Conservation (phyloP, 1,140 invertebrate genomes). For the Hyles euphorbiae region DNA sequence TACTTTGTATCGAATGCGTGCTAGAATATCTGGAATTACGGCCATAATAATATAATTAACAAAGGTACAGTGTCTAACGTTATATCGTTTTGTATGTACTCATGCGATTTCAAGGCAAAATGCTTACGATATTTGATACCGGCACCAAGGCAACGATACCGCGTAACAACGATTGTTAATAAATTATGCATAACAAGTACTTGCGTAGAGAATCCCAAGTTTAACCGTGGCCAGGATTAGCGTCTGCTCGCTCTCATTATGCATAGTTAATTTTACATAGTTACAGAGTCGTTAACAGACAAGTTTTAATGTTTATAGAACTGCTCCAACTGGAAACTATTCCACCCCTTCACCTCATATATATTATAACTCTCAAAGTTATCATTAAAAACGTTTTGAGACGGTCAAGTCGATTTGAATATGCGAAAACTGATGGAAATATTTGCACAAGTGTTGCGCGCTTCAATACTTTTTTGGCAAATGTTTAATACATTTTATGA, state of each 20-base stretch:
- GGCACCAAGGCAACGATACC: constrained; percentile 23
- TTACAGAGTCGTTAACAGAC: constrained; percentile 32
- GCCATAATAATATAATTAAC: too few species aligned
- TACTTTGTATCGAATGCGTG: too few species aligned
- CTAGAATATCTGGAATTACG: too few species aligned
- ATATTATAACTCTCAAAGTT: too few species aligned
- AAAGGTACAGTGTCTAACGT: too few species aligned
- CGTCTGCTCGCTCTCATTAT: constrained; percentile 42
- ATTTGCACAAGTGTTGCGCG: too few species aligned
- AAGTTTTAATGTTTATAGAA: constrained; percentile 30
- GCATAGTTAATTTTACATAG: constrained; percentile 44
- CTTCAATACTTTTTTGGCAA: too few species aligned
- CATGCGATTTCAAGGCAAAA: constrained; percentile 17
- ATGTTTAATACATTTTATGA: too few species aligned
- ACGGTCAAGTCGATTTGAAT: too few species aligned
- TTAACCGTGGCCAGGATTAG: constrained; percentile 31
- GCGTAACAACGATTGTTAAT: constrained; percentile 24
- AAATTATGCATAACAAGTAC: constrained; percentile 23
- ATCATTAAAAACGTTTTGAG: too few species aligned
- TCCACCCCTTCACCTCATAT: too few species aligned
- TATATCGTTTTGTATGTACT: neutral
- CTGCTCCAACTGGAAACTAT: neutral
- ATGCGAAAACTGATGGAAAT: too few species aligned
- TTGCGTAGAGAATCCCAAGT: constrained; percentile 26
- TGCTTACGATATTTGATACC: constrained; percentile 24